Base-by-base conservation (phyloP, 2,888 invertebrate species). In the Diogma glabrata region DNA sequence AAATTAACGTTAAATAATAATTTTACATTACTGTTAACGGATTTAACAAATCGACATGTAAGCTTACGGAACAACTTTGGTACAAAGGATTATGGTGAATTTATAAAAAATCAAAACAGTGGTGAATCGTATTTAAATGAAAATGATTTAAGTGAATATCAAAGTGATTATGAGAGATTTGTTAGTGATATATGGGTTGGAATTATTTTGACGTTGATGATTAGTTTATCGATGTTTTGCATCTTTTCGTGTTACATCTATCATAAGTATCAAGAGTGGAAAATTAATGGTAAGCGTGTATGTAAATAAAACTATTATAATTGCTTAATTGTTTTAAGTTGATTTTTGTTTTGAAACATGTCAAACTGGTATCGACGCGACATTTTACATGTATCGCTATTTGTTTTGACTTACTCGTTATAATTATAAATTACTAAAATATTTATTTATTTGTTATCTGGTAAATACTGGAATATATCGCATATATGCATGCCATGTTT, bases 121-220 rank as follows among this genome's bases (percentile, higher is more conserved):
- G 46, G 51, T 51, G 49, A 23, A 20, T 19, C 28, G n/a, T 24
- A 30, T 22, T 4, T 33, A 19, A 33, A 48, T 30, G 22, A 28
- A 16, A 36, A 17, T 28, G 55, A 55, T 26, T 65, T 67, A 43
- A 50, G 67, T 49, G 64, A 67, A 53, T 64, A 67, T 50, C 68
- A 69, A 58, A 51, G 66, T 53, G 74, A 74, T 54, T 77, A 78
- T 60, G 76, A 78, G 62, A 74, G 76, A 58, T 75, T 78, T 61
- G 69, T 78, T 63, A 76, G 78, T 51, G 79, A 79, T 61, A 74
- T 79, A 36, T 80, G 79, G 79, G 76, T 79, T 51, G 78, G 79
- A 20, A 72, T 79, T 54, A 77, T 78, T 26, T 63, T 80, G 49
- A 76, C 77, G 14, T 64, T 79, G 47, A 74, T 80, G 68, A 73